A percentile compares a stretch with the other conserved stretches of the same genome.
Evolutionary conservation across 2,113 vertebrate species (phyloP).

Genomic region (Myrmecophaga tridactyla): DNA sequence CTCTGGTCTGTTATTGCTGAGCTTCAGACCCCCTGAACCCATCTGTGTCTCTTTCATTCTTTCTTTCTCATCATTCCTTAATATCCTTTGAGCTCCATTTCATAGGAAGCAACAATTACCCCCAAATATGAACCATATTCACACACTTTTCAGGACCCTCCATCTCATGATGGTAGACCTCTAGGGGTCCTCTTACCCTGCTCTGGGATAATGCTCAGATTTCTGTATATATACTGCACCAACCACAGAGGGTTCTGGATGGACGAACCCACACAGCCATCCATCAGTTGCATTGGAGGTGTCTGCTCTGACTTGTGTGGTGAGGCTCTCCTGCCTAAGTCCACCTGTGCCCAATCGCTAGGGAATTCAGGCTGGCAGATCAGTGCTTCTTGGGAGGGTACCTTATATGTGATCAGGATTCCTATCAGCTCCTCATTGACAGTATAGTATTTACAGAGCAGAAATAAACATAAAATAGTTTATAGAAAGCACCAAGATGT

Average conservation of each 20-base stretch:
- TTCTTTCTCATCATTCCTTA: too few relatives aligned
- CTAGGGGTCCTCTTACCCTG: background rate
- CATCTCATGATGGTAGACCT: background rate
- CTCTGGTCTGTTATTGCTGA: too few relatives aligned
- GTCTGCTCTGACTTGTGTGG: background rate
- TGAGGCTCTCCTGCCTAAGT: background rate
- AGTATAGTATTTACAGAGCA: constrained; percentile 15
- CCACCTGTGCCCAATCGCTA: background rate
- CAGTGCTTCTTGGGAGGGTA: background rate
- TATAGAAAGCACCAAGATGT: constrained; percentile 1
- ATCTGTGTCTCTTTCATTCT: too few relatives aligned
- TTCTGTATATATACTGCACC: background rate
- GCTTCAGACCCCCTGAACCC: too few relatives aligned
- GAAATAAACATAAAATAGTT: constrained; percentile 30
- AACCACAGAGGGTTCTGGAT: background rate
- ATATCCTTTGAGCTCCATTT: too few relatives aligned
- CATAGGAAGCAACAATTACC: too few relatives aligned
- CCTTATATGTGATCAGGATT: background rate
- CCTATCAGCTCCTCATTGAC: background rate
- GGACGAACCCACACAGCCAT: background rate
- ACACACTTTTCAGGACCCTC: background rate
- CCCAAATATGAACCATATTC: background rate
- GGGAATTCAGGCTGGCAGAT: background rate
- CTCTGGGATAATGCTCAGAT: background rate
- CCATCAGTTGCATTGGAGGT: background rate